Base-by-base conservation (phyloP, 2,888 invertebrate genomes). In the Morpho helenor region DNA sequence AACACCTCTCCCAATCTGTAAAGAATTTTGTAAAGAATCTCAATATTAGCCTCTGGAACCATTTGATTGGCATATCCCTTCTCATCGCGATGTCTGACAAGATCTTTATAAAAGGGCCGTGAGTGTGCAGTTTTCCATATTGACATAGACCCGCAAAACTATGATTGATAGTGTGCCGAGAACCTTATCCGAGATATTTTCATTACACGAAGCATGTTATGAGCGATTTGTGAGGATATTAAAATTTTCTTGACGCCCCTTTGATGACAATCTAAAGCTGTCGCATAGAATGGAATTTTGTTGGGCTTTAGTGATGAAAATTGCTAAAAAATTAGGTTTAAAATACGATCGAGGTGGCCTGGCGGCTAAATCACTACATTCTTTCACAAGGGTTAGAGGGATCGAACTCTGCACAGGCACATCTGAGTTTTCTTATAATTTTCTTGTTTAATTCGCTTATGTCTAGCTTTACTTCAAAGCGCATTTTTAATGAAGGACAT, bases 131-230 rank as follows among this genome's bases (percentile, higher is more conserved):
- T 73, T 83, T 80, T 73, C 69, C 75, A 79, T 86, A 87, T 87
- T 87, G 84, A 82, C 84, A 80, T 84, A 83, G 80, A 71, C 73
- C 82, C 75, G 72, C 78, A 79, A 79, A 84, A 85, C 81, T 82
- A 88, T 87, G 89, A 89, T 89, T 86, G 88, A 89, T 89, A 88
- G 87, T 87, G 77, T 71, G 66, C 69, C 64, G 79, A 80, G 80
- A 75, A 75, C 73, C 77, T 79, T 84, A 84, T 82, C 70, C 72
- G 70, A 71, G 72, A 74, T 73, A 76, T 73, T 75, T 78, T 75
- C 74, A 70, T 67, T 64, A 69, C 58, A 66, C 63, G 66, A 61
- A 62, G 61, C 67, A 69, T 76, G 72, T 78, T 76, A 75, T 73
- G 78, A 77, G 71, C 80, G 78, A 84, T 86, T 84, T 85, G 81